Conservation (phyloP, 2,888 invertebrate genomes). For the Julus scanicus region DNA sequence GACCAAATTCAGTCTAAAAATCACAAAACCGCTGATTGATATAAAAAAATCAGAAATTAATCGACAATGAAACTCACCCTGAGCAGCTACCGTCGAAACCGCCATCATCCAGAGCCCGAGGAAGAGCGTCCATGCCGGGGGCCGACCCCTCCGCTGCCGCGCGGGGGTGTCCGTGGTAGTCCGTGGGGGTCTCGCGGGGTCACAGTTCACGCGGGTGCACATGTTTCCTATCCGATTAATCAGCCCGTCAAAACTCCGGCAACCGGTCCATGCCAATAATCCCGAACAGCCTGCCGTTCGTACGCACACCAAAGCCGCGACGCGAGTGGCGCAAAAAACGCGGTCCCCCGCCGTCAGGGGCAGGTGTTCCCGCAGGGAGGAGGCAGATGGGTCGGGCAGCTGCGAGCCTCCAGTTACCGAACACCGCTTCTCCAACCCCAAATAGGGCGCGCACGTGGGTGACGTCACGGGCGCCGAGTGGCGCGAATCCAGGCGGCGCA, state of each 20-base stretch:
- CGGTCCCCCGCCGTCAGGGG: background rate
- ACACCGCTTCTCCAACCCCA: slow-evolving; percentile 3
- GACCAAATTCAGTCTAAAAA: no score
- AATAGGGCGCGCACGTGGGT: background rate
- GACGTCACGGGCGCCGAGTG: background rate
- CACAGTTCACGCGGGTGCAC: background rate
- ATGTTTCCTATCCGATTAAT: background rate
- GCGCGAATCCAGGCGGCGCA: background rate
- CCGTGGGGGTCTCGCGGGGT: background rate
- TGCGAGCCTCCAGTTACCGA: background rate
- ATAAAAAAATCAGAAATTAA: no score
- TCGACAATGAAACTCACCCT: background rate
- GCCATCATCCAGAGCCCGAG: background rate
- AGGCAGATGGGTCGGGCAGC: background rate
- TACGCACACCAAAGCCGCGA: no score
- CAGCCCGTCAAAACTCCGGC: background rate
- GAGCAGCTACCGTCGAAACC: background rate
- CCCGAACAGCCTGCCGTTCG: no score
- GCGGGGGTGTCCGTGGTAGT: background rate
- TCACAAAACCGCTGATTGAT: no score
- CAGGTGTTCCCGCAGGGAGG: background rate
- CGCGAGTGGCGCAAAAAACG: background rate
- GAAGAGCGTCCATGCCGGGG: background rate
- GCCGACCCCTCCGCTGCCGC: background rate
- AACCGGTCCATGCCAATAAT: no score